A percentile compares a stretch with the other conserved stretches of the same genome.
These are phyloP conservation scores for Carposina sasakii DNA, from an alignment of 1,140 invertebrate species.

Conservation along the genomic window DNA sequence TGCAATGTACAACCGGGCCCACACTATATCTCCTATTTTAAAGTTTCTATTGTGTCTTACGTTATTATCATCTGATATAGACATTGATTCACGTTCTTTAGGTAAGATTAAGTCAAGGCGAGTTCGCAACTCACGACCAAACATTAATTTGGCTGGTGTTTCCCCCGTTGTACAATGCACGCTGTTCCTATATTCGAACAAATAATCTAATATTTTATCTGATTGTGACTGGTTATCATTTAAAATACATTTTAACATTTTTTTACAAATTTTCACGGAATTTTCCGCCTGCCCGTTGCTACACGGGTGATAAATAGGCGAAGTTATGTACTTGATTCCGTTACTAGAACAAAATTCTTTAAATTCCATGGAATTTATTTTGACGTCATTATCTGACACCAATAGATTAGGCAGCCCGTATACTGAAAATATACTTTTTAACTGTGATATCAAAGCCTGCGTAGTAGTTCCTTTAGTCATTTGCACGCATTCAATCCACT, in stretches of 20 bases:
- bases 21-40: background rate
- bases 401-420: background rate
- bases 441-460: background rate
- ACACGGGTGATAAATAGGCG: conserved; percentile 1
- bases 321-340: conserved; percentile 5
- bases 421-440: background rate
- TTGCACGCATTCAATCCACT: background rate
- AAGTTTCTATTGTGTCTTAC: background rate
- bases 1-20: background rate
- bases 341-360: background rate
- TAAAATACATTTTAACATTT: conserved; percentile 6
- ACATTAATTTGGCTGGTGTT: conserved; percentile 7
- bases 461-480: background rate
- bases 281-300: conserved; percentile 6
- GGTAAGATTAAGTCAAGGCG: background rate
- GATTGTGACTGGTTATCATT: background rate
- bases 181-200: background rate
- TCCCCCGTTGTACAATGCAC: background rate
- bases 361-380: background rate
- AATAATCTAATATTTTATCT: background rate
- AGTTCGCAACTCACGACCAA: background rate
- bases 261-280: background rate
- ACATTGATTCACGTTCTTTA: too few species aligned
- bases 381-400: conserved; percentile 6
- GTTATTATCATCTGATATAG: background rate